phyloP scores from a whole-genome alignment of 2,797 vertebrate species.

The Diplodus puntazzo region DNA sequence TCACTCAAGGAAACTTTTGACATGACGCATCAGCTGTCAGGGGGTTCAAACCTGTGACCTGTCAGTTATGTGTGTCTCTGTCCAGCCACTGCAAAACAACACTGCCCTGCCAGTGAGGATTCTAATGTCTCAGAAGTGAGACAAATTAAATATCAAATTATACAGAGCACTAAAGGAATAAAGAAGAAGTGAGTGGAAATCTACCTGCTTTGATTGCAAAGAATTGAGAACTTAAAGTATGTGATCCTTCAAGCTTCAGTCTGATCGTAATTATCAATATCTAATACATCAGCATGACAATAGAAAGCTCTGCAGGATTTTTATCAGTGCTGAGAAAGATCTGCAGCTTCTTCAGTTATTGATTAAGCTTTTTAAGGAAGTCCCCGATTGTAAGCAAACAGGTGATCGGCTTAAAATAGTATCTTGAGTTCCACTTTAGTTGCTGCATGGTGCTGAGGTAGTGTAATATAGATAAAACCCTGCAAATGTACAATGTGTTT shows the following conservation, averaged over 20 bases:
- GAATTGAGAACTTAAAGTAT: background rate
- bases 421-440: background rate
- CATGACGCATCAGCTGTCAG: slow-evolving; percentile 43
- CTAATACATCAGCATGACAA: too few relatives aligned
- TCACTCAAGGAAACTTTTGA: slow-evolving; percentile 31
- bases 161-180: background rate
- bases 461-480: background rate
- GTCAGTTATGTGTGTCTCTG: slow-evolving; percentile 28
- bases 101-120: background rate
- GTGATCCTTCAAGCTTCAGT: background rate
- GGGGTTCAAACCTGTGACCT: slow-evolving; percentile 40
- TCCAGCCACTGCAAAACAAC: slow-evolving; percentile 3
- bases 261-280: background rate
- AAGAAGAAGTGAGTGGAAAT: background rate
- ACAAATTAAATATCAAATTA: background rate
- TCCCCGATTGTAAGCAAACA: background rate
- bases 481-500: background rate
- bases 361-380: too few relatives aligned
- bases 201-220: background rate
- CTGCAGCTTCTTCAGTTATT: too few relatives aligned
- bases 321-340: background rate
- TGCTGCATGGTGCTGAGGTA: background rate
- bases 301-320: background rate
- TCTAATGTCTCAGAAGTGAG: background rate
- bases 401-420: background rate